Conservation (phyloP, 2,797 vertebrate genomes). For the Sebastes kiyomatsui region DNA sequence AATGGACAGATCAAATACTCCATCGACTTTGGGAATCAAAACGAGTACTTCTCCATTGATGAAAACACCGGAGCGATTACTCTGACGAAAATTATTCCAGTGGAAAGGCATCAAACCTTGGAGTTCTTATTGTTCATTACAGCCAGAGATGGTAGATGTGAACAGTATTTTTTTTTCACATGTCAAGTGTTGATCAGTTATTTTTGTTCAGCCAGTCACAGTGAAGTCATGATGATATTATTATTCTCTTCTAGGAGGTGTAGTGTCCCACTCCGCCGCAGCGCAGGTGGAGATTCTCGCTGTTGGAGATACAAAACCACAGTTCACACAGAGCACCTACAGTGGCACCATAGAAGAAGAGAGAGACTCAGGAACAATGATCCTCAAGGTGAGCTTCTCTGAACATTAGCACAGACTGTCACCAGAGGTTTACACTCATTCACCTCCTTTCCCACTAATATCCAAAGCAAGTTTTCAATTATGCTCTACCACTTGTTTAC, state of each 20-base stretch:
- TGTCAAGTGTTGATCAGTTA: too few relatives aligned
- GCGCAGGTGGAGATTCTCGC: background rate
- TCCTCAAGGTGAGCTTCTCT: slow-evolving; percentile 10
- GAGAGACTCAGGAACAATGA: background rate
- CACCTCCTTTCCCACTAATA: background rate
- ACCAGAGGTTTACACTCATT: background rate
- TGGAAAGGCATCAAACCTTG: background rate
- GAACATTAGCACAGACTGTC: background rate
- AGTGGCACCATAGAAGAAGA: background rate
- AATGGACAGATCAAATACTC: slow-evolving; percentile 3
- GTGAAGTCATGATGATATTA: background rate
- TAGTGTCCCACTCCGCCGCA: background rate
- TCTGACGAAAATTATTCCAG: background rate
- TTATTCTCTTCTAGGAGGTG: background rate
- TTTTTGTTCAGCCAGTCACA: background rate
- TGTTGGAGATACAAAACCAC: background rate
- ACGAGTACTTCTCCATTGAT: background rate
- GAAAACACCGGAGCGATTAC: background rate
- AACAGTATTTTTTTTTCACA: too few relatives aligned
- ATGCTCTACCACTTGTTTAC: background rate
- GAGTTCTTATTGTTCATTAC: background rate
- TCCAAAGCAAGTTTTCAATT: background rate
- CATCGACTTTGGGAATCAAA: background rate
- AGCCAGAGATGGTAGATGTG: slow-evolving; percentile 3
- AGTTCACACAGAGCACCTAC: background rate